phyloP scores from a whole-genome alignment of 2,888 invertebrate genomes.

The Cabera pusaria region DNA sequence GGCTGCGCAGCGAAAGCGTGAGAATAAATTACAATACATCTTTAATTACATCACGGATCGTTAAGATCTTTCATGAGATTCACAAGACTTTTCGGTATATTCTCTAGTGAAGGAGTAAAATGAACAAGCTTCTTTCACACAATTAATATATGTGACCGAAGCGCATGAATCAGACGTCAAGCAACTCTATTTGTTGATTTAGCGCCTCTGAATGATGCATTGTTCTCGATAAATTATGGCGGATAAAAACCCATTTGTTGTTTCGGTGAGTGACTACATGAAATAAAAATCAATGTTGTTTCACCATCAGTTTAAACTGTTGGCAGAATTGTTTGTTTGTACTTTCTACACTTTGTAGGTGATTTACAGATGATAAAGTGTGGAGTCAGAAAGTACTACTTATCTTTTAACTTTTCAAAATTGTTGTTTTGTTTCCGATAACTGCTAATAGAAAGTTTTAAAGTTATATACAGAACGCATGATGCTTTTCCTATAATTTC shows the following conservation, averaged over 20 bases:
- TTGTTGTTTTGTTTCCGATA: too few species aligned
- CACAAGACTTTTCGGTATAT: slow-evolving; percentile 4
- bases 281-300: slow-evolving; percentile 31
- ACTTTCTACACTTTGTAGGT: slow-evolving; percentile 2
- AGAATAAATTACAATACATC: slow-evolving; percentile 42
- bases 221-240: slow-evolving; percentile 48
- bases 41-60: slow-evolving; percentile 28
- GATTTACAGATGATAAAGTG: too few species aligned
- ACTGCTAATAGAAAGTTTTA: too few species aligned
- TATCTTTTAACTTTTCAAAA: too few species aligned
- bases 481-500: too few species aligned
- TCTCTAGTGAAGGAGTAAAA: slow-evolving; percentile 13
- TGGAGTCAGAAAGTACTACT: too few species aligned
- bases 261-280: slow-evolving; percentile 31
- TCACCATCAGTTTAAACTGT: slow-evolving; percentile 8
- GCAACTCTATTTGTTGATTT: slow-evolving; percentile 50
- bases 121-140: slow-evolving; percentile 25
- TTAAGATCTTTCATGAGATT: slow-evolving; percentile 11
- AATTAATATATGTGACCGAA: slow-evolving; percentile 29
- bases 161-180: slow-evolving; percentile 45
- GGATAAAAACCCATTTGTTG: slow-evolving; percentile 39
- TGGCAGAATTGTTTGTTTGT: slow-evolving; percentile 4
- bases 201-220: slow-evolving; percentile 51
- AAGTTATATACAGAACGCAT: too few species aligned
- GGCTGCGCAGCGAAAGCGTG: slow-evolving; percentile 44